Conservation (phyloP, 2,888 invertebrate species). For the Orthosia cruda region DNA sequence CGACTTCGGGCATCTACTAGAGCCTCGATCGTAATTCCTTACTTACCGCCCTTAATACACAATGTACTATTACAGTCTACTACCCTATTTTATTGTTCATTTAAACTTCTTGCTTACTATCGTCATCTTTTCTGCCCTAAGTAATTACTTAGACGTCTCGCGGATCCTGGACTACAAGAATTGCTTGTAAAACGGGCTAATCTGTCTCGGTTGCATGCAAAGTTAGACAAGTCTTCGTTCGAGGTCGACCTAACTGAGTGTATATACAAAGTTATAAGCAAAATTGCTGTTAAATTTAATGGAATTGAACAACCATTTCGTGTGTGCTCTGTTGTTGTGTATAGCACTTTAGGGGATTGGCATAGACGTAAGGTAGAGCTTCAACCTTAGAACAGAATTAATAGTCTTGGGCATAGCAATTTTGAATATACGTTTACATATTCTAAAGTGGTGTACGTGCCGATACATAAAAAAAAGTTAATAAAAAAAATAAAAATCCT, state of each 20-base stretch:
- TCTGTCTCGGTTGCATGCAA: conserved; percentile 26
- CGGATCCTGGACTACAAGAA: conserved; percentile 13
- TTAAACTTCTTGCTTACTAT: neutral
- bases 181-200: conserved; percentile 19
- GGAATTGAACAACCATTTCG: conserved; percentile 76
- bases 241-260: conserved; percentile 37
- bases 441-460: conserved; percentile 9
- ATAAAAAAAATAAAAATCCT: no score
- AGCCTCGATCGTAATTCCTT: no score
- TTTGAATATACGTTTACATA: conserved; percentile 12
- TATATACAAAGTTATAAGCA: conserved; percentile 47
- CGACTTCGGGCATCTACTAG: no score
- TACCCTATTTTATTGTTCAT: conserved; percentile 3
- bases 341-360: conserved; percentile 80
- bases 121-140: conserved; percentile 13
- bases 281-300: conserved; percentile 70
- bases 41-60: no score
- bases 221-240: conserved; percentile 42
- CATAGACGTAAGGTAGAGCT: conserved; percentile 68
- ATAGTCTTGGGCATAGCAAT: conserved; percentile 41
- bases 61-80: no score
- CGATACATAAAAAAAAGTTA: no score
- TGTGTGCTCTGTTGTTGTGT: conserved; percentile 62
- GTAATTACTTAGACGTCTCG: conserved; percentile 24
- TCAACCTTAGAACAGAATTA: conserved; percentile 68